Percentiles rank a stretch among this genome's conserved stretches.
Conservation (phyloP, 2,797 vertebrate species). For the Artibeus jamaicensis region DNA sequence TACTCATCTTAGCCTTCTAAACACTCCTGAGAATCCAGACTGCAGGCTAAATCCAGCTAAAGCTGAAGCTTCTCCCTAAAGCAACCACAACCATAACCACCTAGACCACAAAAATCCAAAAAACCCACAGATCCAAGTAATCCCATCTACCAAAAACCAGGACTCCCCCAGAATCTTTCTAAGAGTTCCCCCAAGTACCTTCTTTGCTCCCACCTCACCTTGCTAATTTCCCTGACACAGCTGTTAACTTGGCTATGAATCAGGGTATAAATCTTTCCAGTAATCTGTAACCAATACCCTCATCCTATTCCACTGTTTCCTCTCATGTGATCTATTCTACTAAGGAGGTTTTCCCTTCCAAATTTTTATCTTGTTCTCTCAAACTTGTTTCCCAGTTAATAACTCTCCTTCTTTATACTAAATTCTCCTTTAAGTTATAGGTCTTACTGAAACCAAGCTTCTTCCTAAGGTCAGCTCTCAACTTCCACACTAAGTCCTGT, state of each 20-base stretch:
- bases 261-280: background rate
- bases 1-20: background rate
- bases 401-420: background rate
- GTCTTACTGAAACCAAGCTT: background rate
- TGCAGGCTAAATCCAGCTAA: background rate
- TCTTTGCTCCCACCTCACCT: background rate
- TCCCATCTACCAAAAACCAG: background rate
- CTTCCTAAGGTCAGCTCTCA: background rate
- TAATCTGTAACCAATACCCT: background rate
- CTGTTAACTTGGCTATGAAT: background rate
- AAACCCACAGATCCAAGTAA: background rate
- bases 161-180: background rate
- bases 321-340: background rate
- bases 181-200: background rate
- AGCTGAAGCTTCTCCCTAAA: conserved; percentile 1
- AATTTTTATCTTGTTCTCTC: background rate
- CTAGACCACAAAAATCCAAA: background rate
- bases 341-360: background rate
- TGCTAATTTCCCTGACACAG: background rate
- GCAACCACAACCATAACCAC: background rate
- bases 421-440: background rate
- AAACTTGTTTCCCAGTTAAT: background rate
- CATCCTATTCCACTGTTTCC: background rate
- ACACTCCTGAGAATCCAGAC: background rate
- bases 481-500: background rate